Conservation (phyloP, 2,113 vertebrate genomes). For the Spheniscus mendiculus region DNA sequence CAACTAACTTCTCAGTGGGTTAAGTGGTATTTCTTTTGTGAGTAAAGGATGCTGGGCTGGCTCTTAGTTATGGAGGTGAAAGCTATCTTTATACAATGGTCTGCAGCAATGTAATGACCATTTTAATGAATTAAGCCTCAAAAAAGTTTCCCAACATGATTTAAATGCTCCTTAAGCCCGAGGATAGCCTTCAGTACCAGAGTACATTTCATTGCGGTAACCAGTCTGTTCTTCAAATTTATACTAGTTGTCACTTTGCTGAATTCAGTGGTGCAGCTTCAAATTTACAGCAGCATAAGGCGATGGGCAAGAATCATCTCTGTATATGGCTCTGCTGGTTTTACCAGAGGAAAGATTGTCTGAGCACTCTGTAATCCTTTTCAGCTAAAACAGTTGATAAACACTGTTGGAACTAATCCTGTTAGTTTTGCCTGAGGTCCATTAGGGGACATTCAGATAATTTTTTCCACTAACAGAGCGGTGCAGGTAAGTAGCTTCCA, state of each 20-base stretch:
- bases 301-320: rapidly evolving
- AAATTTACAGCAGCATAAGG: background rate
- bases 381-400: background rate
- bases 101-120: background rate
- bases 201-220: background rate
- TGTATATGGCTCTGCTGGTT: background rate
- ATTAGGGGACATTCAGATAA: background rate
- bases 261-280: background rate
- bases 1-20: background rate
- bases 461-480: background rate
- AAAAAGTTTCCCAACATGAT: background rate
- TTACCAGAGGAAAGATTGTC: background rate
- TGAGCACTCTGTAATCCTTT: background rate
- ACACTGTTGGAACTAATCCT: background rate
- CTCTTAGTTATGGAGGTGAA: background rate
- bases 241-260: background rate
- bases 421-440: too few relatives aligned
- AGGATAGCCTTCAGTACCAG: background rate
- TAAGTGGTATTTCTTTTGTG: background rate
- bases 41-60: background rate
- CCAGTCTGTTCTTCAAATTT: background rate
- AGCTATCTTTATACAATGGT: background rate
- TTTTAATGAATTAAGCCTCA: background rate
- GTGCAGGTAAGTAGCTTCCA: background rate
- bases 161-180: background rate